Percentiles rank a stretch among this genome's conserved stretches.
Conservation (phyloP, 2,113 vertebrate genomes). For the Xiphophorus maculatus region DNA sequence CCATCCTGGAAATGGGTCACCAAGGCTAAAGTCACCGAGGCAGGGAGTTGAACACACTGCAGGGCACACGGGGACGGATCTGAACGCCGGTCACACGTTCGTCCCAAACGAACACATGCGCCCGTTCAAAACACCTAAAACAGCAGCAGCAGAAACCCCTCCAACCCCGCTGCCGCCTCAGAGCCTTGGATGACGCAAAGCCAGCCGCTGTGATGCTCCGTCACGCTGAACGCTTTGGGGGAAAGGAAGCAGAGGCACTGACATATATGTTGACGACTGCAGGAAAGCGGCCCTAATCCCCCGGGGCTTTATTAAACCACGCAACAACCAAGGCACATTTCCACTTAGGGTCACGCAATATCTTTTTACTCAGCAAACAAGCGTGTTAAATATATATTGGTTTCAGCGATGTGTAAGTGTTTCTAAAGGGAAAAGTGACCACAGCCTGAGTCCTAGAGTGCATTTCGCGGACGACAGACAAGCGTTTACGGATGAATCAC, state of each 20-base stretch:
- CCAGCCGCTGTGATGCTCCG: slow-evolving; percentile 18
- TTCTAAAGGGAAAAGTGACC: background rate
- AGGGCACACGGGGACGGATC: slow-evolving; percentile 21
- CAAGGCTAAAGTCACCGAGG: slow-evolving; percentile 19
- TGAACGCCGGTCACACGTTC: slow-evolving; percentile 8
- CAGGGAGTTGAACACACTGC: slow-evolving; percentile 18
- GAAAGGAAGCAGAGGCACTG: slow-evolving; percentile 12
- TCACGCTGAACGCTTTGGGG: slow-evolving; percentile 1
- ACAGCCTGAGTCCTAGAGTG: background rate
- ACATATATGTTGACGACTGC: slow-evolving; percentile 16
- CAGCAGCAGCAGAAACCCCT: slow-evolving; percentile 28
- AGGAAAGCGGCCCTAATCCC: slow-evolving; percentile 30
- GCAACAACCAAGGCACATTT: background rate
- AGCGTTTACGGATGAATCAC: no score
- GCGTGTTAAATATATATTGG: background rate
- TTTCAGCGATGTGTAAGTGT: background rate
- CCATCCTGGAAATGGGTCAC: slow-evolving; percentile 7
- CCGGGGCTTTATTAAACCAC: background rate
- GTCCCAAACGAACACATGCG: background rate
- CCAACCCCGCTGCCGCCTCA: slow-evolving; percentile 5
- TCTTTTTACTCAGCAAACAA: slow-evolving; percentile 13
- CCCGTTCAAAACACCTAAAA: slow-evolving; percentile 13
- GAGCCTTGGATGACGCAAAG: background rate
- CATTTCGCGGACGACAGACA: no score
- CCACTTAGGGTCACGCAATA: background rate